A percentile compares a stretch with the other conserved stretches of the same genome.
These are phyloP conservation scores for Chionomys nivalis DNA, from an alignment of 2,113 vertebrate species.

Conservation along the genomic window DNA sequence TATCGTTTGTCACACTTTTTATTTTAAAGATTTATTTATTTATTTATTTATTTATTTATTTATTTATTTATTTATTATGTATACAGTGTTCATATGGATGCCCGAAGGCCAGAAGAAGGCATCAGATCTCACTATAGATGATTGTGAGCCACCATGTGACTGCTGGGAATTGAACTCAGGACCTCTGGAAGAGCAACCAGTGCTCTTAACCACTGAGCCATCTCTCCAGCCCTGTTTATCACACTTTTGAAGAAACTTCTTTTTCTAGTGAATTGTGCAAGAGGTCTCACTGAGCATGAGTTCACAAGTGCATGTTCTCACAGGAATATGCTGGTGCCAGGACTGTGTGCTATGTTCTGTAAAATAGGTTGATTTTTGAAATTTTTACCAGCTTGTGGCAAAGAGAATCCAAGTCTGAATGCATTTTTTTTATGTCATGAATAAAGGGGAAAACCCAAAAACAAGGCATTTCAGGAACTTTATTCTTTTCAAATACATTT, in stretches of 20 bases:
- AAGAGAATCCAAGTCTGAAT: slow-evolving; percentile 28
- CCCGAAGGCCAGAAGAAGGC: too few species aligned
- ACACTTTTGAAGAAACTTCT: background rate
- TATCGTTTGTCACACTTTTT: background rate
- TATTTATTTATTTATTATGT: too few species aligned
- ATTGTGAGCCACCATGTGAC: too few species aligned
- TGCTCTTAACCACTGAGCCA: too few species aligned
- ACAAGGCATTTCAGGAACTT: background rate
- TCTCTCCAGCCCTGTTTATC: background rate
- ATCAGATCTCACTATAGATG: too few species aligned
- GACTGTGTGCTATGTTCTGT: background rate
- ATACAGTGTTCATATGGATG: too few species aligned
- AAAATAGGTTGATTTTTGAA: background rate
- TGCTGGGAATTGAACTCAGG: too few species aligned
- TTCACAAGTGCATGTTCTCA: background rate
- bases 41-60: too few species aligned
- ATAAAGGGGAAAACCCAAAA: background rate
- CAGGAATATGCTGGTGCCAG: background rate
- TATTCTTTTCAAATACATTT: background rate
- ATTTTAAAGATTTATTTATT: too few species aligned
- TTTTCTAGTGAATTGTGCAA: background rate
- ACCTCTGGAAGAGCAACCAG: too few species aligned
- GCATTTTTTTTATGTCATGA: background rate
- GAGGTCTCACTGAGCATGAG: background rate
- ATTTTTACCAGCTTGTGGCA: slow-evolving; percentile 23